Evolutionary conservation across 2,888 invertebrate species (phyloP), one percentile per base, ranked within the genome.

Genomic region (Melinopterus prodromus): DNA sequence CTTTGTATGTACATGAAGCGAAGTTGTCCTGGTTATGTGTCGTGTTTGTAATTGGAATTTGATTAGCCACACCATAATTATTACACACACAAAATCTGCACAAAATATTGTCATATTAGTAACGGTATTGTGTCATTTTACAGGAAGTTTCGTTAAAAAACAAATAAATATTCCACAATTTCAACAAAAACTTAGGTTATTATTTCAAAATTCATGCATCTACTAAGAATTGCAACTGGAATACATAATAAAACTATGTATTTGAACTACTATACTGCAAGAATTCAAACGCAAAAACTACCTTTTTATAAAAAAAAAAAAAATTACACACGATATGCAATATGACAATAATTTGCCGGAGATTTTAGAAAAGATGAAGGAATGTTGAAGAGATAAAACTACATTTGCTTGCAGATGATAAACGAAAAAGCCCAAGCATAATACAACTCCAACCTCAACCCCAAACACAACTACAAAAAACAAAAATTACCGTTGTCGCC

Each of bases 11-110:
- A 53, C 53, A 53, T 7, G 12, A 53, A 53, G 53, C 53, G 53
- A 76, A 69, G 16, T 16, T 15, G 12, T 53, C 77, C 77, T 53
- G 74, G 26, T 26, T 74, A 53, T 53, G 76, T n/a, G 77, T 69
- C 26, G 77, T 26, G 7, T 53, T 53, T 53, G 53, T 53, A 12
- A 53, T 53, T 9, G 7, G 53, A 69, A 78, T 81, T 80, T 81
- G 84, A 86, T 87, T 87, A 88, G 87, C 88, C 88, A 88, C 88
- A 87, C 88, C 88, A 86, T 84, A 85, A 85, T 84, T 85, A 83
- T 85, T 83, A 84, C 85, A 84, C 84, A 84, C 82, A 81, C 83
- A 80, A 80, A 82, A 80, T 78, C 77, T 82, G 77, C 78, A 77
- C 80, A 80, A 70, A 26, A 70, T 78, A 80, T 80, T 80, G 80